A percentile compares a stretch with the other conserved stretches of the same genome.
These are phyloP conservation scores for Nymphicus hollandicus DNA, from an alignment of 2,113 vertebrate species.

Conservation along the genomic window DNA sequence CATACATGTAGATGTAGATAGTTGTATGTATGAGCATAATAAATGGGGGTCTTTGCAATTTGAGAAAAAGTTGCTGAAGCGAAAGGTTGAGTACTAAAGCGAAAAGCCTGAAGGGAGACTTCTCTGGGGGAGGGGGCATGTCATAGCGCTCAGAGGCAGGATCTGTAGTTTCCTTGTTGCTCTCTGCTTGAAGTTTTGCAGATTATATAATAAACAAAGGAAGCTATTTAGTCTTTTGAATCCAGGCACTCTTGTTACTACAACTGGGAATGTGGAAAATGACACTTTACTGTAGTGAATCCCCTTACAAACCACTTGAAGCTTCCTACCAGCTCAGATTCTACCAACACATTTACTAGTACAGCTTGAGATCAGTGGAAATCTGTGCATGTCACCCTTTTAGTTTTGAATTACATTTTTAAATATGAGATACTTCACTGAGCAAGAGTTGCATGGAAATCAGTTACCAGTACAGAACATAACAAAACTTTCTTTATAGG, in stretches of 20 bases:
- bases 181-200: slow-evolving; percentile 12
- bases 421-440: neutral
- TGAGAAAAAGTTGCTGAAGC: neutral
- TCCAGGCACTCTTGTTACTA: slow-evolving; percentile 1
- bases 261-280: slow-evolving; percentile 22
- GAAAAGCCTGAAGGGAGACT: neutral
- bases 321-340: neutral
- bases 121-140: neutral
- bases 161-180: slow-evolving; percentile 7
- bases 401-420: neutral
- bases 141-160: neutral
- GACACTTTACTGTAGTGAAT: neutral
- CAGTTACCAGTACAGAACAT: neutral
- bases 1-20: slow-evolving; percentile 6
- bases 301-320: neutral
- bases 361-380: neutral
- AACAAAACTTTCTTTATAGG: neutral
- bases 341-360: neutral
- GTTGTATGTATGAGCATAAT: neutral
- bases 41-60: neutral
- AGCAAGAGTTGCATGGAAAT: neutral
- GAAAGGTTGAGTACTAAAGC: neutral
- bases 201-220: slow-evolving; percentile 43
- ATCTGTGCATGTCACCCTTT: neutral
- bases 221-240: slow-evolving; percentile 38